Evolutionary conservation across 2,888 invertebrate genomes (phyloP).

Genomic region (Drosophila algonquin): DNA sequence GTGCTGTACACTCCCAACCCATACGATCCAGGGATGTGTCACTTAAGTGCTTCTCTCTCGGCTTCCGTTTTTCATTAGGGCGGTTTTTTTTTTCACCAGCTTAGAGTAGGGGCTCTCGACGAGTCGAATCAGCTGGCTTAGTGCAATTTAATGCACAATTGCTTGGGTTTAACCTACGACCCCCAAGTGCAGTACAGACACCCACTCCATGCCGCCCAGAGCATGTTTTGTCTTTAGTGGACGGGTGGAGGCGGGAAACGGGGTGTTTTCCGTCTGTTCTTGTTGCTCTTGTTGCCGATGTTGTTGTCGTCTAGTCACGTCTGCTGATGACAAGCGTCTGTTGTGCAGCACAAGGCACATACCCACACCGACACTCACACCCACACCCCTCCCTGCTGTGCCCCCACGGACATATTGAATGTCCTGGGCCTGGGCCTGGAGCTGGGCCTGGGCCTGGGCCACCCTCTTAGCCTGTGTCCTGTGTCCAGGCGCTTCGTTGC

Average conservation of each 20-base stretch:
- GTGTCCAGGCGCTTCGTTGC: conserved; percentile 27
- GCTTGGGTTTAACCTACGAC: conserved; percentile 56
- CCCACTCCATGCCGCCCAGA: conserved; percentile 28
- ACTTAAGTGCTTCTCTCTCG: background rate
- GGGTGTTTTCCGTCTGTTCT: conserved; percentile 17
- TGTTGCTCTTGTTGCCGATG: conserved; percentile 39
- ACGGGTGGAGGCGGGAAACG: background rate
- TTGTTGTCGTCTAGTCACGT: conserved; percentile 75
- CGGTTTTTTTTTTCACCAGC: background rate
- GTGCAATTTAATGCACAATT: conserved; percentile 72
- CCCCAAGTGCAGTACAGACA: background rate
- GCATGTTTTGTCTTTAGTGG: conserved; percentile 61
- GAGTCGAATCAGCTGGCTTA: conserved; percentile 54
- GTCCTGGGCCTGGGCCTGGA: conserved; percentile 30
- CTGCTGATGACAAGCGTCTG: conserved; percentile 76
- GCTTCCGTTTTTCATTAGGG: background rate
- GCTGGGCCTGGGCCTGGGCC: background rate
- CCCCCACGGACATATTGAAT: conserved; percentile 59
- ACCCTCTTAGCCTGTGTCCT: background rate
- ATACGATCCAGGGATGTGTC: background rate
- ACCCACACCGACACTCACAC: conserved; percentile 2
- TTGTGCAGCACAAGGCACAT: conserved; percentile 57
- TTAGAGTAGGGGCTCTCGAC: background rate
- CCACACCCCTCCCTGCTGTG: background rate
- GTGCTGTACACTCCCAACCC: background rate